Evolutionary conservation across 2,797 vertebrate species (phyloP), one percentile per base, ranked within the genome.

Genomic region (Sebastes taczanowskii): DNA sequence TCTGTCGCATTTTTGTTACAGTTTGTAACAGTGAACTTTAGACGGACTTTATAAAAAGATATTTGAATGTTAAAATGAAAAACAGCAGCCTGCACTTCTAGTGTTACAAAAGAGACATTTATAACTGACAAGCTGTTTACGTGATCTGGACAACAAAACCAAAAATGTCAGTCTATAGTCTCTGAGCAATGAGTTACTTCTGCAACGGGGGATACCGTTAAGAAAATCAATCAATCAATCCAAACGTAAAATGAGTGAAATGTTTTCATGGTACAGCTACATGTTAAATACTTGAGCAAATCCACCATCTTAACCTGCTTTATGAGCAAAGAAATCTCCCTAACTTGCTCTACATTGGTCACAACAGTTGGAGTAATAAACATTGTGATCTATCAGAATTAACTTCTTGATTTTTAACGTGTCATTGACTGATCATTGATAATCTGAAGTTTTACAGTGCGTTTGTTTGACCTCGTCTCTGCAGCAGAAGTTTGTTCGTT

Each of bases 401-500:
- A 14, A 29, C 32, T 27, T 22, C 7, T 55, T 1, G 18, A n/a
- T 25, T 25, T 53, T 16, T 0, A 11, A 13, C 11, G 5, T 62
- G 56, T 42, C 35, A 11, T 11, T 42, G 53, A 32, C 64, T 62
- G 20, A n/a, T 63, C 5, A 1, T 38, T 56, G 23, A 35, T 56
- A 4, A 8, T 32, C 32, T 66, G 10, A 49, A 18, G 70, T 53
- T 0, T 80, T 4, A 72, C 42, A 6, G 34, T 3, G 1, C 7
- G 1, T 18, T 27, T 59, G 18, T 61, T 35, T 85, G 42, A 14
- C 79, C 20, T 52, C 81, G 11, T 91, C 61, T 84, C 71, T 68
- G 76, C 94, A 99, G 98, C 98, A 99, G 91, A 99, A 99, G 88
- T 99, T 97, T 35, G 97, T 99, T 25, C 96, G 98, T 25, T 99